Conservation (phyloP, 2,888 invertebrate genomes). For the Rosalia funebris region DNA sequence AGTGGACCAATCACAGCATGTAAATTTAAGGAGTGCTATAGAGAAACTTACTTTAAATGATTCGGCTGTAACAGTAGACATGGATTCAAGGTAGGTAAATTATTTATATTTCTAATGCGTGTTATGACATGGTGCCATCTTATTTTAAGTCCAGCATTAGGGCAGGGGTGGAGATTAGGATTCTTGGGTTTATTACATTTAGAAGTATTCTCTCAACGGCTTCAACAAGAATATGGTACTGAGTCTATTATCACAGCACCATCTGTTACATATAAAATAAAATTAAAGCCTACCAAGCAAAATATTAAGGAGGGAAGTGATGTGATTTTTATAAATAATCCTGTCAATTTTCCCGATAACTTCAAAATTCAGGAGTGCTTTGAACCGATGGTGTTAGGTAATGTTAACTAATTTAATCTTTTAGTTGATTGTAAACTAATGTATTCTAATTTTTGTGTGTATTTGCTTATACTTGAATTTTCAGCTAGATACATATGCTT, state of each 20-base stretch:
- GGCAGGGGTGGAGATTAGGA: conserved; percentile 89
- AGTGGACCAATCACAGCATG: conserved; percentile 86
- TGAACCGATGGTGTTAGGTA: conserved; percentile 88
- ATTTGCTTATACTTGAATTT: too few relatives aligned
- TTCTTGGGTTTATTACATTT: conserved; percentile 87
- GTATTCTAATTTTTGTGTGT: too few relatives aligned
- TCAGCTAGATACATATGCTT: too few relatives aligned
- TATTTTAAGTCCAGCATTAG: conserved; percentile 79
- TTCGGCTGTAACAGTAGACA: conserved; percentile 83
- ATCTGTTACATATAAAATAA: conserved; percentile 86
- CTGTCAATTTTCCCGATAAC: conserved; percentile 76
- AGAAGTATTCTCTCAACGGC: conserved; percentile 87
- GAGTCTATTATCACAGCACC: conserved; percentile 87
- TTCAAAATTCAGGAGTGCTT: conserved; percentile 77
- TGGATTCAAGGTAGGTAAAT: conserved; percentile 79
- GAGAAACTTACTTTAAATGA: conserved; percentile 95
- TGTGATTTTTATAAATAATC: conserved; percentile 78
- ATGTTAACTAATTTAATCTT: too few relatives aligned
- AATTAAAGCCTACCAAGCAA: conserved; percentile 77
- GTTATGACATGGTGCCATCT: not conserved
- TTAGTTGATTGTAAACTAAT: too few relatives aligned
- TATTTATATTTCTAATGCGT: not conserved
- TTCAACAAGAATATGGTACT: conserved; percentile 85
- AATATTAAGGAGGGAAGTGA: conserved; percentile 72
- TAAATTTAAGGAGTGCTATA: conserved; percentile 80